Evolutionary conservation across 2,888 invertebrate genomes (phyloP).

Genomic region (Sminthurinus aureus): DNA sequence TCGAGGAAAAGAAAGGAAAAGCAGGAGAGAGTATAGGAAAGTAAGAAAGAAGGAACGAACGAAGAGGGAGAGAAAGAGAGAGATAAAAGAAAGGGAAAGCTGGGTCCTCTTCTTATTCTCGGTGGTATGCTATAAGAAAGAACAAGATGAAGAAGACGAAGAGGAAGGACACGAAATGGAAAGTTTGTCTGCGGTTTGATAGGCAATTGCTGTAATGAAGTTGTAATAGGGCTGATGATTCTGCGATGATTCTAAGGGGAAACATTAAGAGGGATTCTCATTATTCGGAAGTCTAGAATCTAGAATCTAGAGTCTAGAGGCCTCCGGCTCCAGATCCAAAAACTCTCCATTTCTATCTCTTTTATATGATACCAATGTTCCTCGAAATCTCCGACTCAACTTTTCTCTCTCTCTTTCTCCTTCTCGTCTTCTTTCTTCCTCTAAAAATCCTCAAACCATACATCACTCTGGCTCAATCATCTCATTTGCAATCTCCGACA

Average conservation of each 20-base stretch:
- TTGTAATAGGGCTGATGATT: constrained; percentile 57
- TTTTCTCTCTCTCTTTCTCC: constrained; percentile 38
- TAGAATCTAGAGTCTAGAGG: constrained; percentile 31
- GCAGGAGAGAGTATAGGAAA: not conserved
- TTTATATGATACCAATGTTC: constrained; percentile 54
- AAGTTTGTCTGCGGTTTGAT: constrained; percentile 55
- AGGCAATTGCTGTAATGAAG: constrained; percentile 58
- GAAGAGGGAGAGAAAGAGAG: constrained; percentile 38
- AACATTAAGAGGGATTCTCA: constrained; percentile 58
- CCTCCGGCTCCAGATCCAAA: constrained; percentile 41
- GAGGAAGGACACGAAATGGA: constrained; percentile 41
- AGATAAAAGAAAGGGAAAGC: constrained; percentile 31
- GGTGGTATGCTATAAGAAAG: not conserved
- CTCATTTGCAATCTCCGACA: constrained; percentile 58
- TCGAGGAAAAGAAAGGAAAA: not conserved
- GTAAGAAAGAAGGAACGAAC: constrained; percentile 1
- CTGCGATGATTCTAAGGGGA: constrained; percentile 49
- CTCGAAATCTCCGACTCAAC: constrained; percentile 43
- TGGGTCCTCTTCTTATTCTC: too few relatives aligned
- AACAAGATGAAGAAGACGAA: not conserved
- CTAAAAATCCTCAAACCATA: constrained; percentile 51
- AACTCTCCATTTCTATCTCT: constrained; percentile 49
- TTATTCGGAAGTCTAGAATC: constrained; percentile 43
- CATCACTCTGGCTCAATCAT: constrained; percentile 57
- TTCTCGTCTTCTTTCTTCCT: constrained; percentile 33